phyloP scores from a whole-genome alignment of 2,888 invertebrate species.

The Gymnosoma rotundatum region DNA sequence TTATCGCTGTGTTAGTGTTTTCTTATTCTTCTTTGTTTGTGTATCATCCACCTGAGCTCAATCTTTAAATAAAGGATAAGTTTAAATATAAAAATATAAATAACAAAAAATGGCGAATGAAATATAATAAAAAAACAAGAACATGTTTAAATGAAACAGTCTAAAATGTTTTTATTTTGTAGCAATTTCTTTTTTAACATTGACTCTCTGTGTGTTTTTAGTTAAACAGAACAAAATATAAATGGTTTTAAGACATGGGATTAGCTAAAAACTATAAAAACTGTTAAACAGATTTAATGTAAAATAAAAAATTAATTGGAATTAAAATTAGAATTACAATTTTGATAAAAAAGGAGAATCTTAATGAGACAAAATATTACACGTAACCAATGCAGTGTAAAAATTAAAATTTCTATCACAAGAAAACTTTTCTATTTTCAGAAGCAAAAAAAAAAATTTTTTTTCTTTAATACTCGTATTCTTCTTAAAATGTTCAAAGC shows the following conservation, averaged over 20 bases:
- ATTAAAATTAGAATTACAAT: background rate
- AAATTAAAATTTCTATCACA: too few species aligned
- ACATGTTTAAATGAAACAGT: conserved; percentile 51
- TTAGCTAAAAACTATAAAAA: conserved; percentile 44
- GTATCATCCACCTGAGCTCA: conserved; percentile 41
- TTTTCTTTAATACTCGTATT: too few species aligned
- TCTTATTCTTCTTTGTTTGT: background rate
- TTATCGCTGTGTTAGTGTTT: conserved; percentile 44
- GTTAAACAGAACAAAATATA: conserved; percentile 49
- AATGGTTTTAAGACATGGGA: conserved; percentile 43
- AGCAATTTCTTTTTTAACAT: conserved; percentile 1
- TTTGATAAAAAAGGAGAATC: background rate
- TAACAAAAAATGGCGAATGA: background rate
- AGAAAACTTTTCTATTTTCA: too few species aligned
- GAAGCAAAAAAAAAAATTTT: too few species aligned
- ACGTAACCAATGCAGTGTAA: too few species aligned
- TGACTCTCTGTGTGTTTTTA: background rate
- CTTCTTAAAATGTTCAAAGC: too few species aligned
- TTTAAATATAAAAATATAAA: conserved; percentile 17
- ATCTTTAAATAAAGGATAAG: conserved; percentile 52
- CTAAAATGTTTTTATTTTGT: conserved; percentile 43
- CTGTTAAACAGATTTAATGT: conserved; percentile 43
- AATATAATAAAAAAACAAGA: background rate
- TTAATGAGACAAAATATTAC: conserved; percentile 26
- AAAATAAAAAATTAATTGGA: background rate